Conservation (phyloP, 2,888 invertebrate species). For the Pantelozetes paolii region DNA sequence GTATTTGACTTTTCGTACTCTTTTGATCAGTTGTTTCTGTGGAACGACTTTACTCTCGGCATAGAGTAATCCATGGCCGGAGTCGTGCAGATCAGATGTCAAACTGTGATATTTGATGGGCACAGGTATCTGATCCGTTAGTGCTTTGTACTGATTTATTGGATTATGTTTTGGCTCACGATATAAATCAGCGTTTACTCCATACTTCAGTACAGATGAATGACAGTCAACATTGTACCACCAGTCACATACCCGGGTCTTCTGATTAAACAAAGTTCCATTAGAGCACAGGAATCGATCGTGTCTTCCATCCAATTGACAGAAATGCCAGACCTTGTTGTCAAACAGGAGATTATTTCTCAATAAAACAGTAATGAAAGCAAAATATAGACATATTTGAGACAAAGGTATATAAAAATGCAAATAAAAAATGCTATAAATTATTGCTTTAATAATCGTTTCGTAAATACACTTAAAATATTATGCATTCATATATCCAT, state of each 20-base stretch:
- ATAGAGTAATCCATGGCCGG: slow-evolving; percentile 1
- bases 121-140: neutral
- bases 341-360: slow-evolving; percentile 2
- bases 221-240: slow-evolving; percentile 44
- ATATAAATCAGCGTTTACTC: slow-evolving; percentile 38
- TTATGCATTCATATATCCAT: too few species aligned
- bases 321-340: slow-evolving; percentile 47
- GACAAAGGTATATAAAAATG: neutral
- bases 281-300: slow-evolving; percentile 43
- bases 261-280: slow-evolving; percentile 47
- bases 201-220: slow-evolving; percentile 18
- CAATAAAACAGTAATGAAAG: neutral
- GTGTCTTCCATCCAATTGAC: slow-evolving; percentile 47
- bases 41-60: slow-evolving; percentile 10
- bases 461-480: neutral
- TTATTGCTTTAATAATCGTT: neutral
- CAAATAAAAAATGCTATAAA: neutral
- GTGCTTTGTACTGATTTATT: neutral
- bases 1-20: slow-evolving; percentile 7
- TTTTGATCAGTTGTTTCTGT: slow-evolving; percentile 15
- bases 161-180: slow-evolving; percentile 7
- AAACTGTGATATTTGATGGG: neutral
- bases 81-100: neutral
- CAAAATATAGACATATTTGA: neutral
- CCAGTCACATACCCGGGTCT: slow-evolving; percentile 47